Conservation (phyloP, 2,888 invertebrate genomes). For the Scaptomyza polygonia region DNA sequence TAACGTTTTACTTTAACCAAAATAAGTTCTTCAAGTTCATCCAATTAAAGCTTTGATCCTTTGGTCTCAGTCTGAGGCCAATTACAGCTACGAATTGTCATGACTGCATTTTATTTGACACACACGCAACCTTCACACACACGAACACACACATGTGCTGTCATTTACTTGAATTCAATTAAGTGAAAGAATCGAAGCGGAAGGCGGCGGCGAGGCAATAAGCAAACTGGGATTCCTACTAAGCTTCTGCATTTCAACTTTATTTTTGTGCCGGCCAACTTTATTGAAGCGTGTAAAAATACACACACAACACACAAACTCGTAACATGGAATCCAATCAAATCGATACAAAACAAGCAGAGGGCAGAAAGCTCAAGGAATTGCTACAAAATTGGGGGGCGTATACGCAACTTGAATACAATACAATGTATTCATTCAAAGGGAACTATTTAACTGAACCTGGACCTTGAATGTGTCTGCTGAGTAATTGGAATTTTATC, state of each 20-base stretch:
- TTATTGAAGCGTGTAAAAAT: conserved; percentile 66
- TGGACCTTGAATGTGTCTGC: conserved; percentile 18
- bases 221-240: conserved; percentile 26
- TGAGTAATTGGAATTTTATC: conserved; percentile 59
- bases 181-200: conserved; percentile 31
- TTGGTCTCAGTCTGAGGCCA: not conserved
- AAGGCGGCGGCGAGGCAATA: not conserved
- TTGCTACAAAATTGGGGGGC: conserved; percentile 18
- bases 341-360: conserved; percentile 69
- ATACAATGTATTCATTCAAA: conserved; percentile 6
- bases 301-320: conserved; percentile 52
- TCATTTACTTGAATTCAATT: conserved; percentile 66
- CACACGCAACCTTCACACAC: conserved; percentile 14
- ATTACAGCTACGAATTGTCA: conserved; percentile 26
- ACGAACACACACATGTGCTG: conserved; percentile 14
- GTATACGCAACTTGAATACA: conserved; percentile 48
- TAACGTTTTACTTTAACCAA: not conserved
- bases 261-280: conserved; percentile 24
- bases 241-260: conserved; percentile 21
- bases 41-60: conserved; percentile 23
- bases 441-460: conserved; percentile 25
- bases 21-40: not conserved
- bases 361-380: not conserved
- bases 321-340: conserved; percentile 72
- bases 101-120: conserved; percentile 44